Evolutionary conservation across 2,888 invertebrate species (phyloP).

Genomic region (Sphaerophoria rueppellii): DNA sequence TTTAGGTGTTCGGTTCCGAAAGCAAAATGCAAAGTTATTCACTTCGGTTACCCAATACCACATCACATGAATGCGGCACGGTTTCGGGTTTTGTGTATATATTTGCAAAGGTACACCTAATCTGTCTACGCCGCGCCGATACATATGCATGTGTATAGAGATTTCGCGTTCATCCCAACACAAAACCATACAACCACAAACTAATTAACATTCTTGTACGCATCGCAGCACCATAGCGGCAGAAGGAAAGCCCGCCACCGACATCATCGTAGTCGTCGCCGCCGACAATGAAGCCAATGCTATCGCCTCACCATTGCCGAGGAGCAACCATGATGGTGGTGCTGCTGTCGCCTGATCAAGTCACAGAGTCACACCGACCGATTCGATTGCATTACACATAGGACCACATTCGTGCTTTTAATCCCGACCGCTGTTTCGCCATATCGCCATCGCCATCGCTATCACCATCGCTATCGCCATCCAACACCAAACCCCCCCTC

Average conservation of each 20-base stretch:
- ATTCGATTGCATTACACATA: constrained; percentile 65
- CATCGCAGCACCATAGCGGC: constrained; percentile 58
- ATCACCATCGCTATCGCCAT: not conserved
- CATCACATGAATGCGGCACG: constrained; percentile 55
- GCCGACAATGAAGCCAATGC: constrained; percentile 25
- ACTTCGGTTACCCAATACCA: constrained; percentile 66
- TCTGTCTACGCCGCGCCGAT: constrained; percentile 13
- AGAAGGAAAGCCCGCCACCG: constrained; percentile 17
- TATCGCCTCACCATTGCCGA: constrained; percentile 25
- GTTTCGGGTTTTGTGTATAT: constrained; percentile 4
- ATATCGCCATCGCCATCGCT: constrained; percentile 13
- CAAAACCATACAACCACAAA: constrained; percentile 61
- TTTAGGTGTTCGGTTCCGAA: too few relatives aligned
- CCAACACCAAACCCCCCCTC: not conserved
- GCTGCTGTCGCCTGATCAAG: constrained; percentile 48
- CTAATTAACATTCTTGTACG: constrained; percentile 74
- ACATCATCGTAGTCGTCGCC: constrained; percentile 15
- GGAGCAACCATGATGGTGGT: constrained; percentile 16
- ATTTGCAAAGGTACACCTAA: constrained; percentile 17
- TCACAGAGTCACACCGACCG: constrained; percentile 72
- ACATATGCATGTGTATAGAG: constrained; percentile 43
- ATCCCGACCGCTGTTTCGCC: constrained; percentile 13
- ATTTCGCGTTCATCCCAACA: constrained; percentile 26
- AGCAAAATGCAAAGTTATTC: constrained; percentile 58
- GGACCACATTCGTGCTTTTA: constrained; percentile 37